Base-by-base conservation (phyloP, 1,140 invertebrate species). In the Anagrus nilaparvatae region DNA sequence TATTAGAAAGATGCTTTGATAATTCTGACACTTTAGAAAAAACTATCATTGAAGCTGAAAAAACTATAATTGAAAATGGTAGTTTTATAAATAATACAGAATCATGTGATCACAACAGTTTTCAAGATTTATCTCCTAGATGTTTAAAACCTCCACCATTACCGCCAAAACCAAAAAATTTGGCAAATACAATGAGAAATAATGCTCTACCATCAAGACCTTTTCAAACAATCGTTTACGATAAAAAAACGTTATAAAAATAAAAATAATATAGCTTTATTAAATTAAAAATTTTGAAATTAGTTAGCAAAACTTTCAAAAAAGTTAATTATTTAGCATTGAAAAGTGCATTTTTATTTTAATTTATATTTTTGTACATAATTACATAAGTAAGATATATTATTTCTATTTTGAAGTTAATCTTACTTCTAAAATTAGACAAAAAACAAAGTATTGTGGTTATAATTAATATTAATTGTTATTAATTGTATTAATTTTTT, bases 151-250 rank as follows among this genome's bases (percentile, higher is more conserved):
- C 67, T 13, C 67, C 63, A 2, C 67, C 67, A 0, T 48, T 68
- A 31, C 67, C 65, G 19, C 67, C 67, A 7, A 69, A 69, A 48
- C 65, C 67, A 21, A 69, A 65, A 51, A 61, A 57, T 52, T 49
- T 64, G 18, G 40, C 56, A 25, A 52, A 54, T 12, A 55, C 43
- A 37, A 50, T 49, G 39, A 45, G 53, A 40, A 66, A 47, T 45
- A 56, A 65, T 18, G 41, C 60, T 4, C 33, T 59, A 14, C 52
- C 61, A 6, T 56, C 58, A 7, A 64, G 58, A 47, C 49, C 57
- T 20, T 52, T 60, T 52, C 58, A 60, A 27, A 59, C 55, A 46
- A 42, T 55, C 24, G 48, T 37, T 1, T 47, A 34, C 30, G 40
- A 47, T 10, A 47, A 47, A 17, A 47, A 47, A 12, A 42, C 45